Evolutionary conservation across 2,797 vertebrate species (phyloP).

Genomic region (Novumbra hubbsi): DNA sequence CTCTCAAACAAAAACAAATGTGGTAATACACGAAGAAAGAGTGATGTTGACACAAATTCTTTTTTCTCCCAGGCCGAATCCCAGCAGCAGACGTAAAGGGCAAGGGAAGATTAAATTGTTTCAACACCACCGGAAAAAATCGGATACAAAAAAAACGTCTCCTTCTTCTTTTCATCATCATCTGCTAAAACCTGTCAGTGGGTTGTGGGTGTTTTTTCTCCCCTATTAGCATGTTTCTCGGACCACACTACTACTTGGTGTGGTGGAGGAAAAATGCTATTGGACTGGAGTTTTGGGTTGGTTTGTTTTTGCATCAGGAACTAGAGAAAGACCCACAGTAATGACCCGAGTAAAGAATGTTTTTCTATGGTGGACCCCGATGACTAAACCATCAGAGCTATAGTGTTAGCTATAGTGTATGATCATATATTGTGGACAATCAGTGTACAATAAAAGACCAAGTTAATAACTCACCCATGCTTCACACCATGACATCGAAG

Average conservation of each 20-base stretch:
- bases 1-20: constrained; percentile 57
- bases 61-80: constrained; percentile 34
- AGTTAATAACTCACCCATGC: neutral
- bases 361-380: neutral
- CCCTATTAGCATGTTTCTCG: neutral
- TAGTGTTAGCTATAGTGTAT: too few species aligned
- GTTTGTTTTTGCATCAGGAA: neutral
- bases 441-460: too few species aligned
- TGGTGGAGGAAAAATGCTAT: neutral
- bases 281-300: neutral
- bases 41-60: constrained; percentile 55
- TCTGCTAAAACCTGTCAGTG: constrained; percentile 20
- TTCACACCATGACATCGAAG: neutral
- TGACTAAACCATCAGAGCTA: neutral
- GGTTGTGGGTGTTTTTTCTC: neutral
- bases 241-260: neutral
- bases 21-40: constrained; percentile 53
- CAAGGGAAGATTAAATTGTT: constrained; percentile 51
- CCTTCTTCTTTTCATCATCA: constrained; percentile 17
- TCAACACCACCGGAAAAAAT: constrained; percentile 28
- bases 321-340: neutral
- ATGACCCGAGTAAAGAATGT: neutral
- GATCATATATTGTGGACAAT: too few species aligned
- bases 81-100: constrained; percentile 19
- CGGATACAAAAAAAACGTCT: constrained; percentile 19